Evolutionary conservation across 2,113 vertebrate genomes (phyloP), one percentile per base, ranked within the genome.

Genomic region (Aldabrachelys gigantea): DNA sequence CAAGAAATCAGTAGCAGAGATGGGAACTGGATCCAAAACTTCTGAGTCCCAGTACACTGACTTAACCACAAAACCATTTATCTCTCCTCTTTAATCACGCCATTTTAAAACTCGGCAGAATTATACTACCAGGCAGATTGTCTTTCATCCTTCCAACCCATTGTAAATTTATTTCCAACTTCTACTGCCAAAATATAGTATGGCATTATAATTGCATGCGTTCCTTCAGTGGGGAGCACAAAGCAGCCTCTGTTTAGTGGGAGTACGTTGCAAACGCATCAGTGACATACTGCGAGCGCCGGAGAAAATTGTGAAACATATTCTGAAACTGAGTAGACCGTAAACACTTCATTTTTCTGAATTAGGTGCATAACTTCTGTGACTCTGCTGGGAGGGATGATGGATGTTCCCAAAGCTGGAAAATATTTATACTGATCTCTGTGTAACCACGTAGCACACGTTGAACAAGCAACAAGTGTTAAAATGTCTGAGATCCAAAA

Each of bases 341-440:
- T 96, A 95, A 95, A 86, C 97, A 96, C 87, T 96, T 97, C 52
- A 91, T 96, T 97, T 97, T 95, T 97, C 95, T 90, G 92, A 92
- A 95, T 87, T 1, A 62, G 82, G 57, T 47, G 13, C 44, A n/a
- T 96, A 85, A 82, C 80, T 92, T 91, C 92, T 92, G 84, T 87
- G 85, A 49, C 85, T 91, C 80, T 85, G 86, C 87, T 87, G 80
- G 92, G 75, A 96, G 85, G 84, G 87, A 59, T 8, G 38, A 27
- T 8, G 3, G 88, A 6, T 88, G 3, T 72, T 87, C 82, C 90
- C 79, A 95, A 92, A 89, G 47, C 86, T 49, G 75, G 54, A 84
- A n/a, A 62, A 47, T 56, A 49, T 75, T 84, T 69, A 84, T 1
- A 10, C 81, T 69, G 65, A 85, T 84, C 78, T 89, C 81, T 84